Evolutionary conservation across 2,113 vertebrate species (phyloP), one percentile per base, ranked within the genome.

Genomic region (Platichthys stellatus): DNA sequence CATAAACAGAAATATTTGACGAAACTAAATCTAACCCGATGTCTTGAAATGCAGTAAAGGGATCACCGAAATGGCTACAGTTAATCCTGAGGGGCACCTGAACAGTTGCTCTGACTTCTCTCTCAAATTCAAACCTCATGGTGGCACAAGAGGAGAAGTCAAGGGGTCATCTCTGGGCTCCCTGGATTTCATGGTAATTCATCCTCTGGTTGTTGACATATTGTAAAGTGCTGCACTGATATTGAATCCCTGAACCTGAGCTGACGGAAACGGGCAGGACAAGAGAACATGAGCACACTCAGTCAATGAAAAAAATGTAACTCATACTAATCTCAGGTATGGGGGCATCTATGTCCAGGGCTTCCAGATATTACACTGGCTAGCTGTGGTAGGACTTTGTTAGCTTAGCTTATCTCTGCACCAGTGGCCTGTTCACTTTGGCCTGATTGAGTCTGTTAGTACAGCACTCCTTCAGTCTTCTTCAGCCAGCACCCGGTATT

Each of bases 401-500:
- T 64, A 69, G 62, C 40, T 21, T 45, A 40, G 17, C 61, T 51
- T n/a, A 49, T 66, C 21, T 20, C 38, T 35, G 40, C 14, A 43
- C 78, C 78, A 79, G 73, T 26, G 53, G 65, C 79, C 54, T 70
- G 85, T 89, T 93, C 82, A 66, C 93, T 92, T 93, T 92, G 89
- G 84, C 88, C 93, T 92, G 90, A 95, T 91, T 14, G 21, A 93
- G 90, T 90, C 94, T 74, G 63, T 78, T 58, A 69, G 78, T 71
- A 95, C 94, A 96, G 93, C 89, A 85, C 91, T 82, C 84, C 57
- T 80, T 76, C 65, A 69, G 74, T 66, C 59, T 90, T 88, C 93
- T 92, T 94, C 84, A 21, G 18, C 51, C 20, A 20, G 13, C 51
- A 94, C 93, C 94, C 94, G 95, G 95, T 97, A 97, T 97, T 98